Base-by-base conservation (phyloP, 2,113 vertebrate genomes). In the Dunckerocampus dactyliophorus region DNA sequence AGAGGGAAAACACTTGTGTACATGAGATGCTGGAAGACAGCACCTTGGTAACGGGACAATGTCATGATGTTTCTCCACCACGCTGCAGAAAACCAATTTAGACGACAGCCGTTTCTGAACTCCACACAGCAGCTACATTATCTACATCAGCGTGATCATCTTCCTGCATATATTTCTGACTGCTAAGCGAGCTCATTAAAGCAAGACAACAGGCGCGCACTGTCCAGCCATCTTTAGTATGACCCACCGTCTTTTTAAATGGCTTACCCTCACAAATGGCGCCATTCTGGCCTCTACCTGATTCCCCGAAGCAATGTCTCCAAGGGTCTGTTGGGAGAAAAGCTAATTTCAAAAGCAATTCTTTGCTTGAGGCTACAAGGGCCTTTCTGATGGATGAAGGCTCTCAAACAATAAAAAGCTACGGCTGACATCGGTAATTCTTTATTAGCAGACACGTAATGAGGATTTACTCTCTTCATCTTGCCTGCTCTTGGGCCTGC, bases 331-430 rank as follows among this genome's bases (percentile, higher is more conserved):
- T 74, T 73, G 50, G 72, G 74, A 69, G 68, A 69, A 75, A 86
- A 88, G 75, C 81, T 86, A 22, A 89, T 89, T 90, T 87, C 74
- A 82, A 82, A 86, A 85, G 81, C 81, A 89, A 88, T 90, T 86
- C 75, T 84, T 82, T 77, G 71, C 82, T 81, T 55, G 70, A 69
- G 82, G 76, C 76, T 80, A 70, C 60, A 65, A 79, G 51, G 52
- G 53, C 47, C 43, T 68, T 79, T 79, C 72, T 82, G 83, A 85
- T 77, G 59, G 75, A 88, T 77, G 76, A 76, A 47, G 67, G 57
- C 59, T 74, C 62, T 69, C 22, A 48, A 71, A 83, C 77, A 85
- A 84, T 84, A 84, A 83, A 87, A 85, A 79, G 22, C 49, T 48
- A 61, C 47, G 34, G 69, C 63, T 67, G 53, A 79, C 46, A 60